These are phyloP conservation scores for Aptenodytes patagonicus DNA, from an alignment of 2,113 vertebrate species.

Conservation along the genomic window DNA sequence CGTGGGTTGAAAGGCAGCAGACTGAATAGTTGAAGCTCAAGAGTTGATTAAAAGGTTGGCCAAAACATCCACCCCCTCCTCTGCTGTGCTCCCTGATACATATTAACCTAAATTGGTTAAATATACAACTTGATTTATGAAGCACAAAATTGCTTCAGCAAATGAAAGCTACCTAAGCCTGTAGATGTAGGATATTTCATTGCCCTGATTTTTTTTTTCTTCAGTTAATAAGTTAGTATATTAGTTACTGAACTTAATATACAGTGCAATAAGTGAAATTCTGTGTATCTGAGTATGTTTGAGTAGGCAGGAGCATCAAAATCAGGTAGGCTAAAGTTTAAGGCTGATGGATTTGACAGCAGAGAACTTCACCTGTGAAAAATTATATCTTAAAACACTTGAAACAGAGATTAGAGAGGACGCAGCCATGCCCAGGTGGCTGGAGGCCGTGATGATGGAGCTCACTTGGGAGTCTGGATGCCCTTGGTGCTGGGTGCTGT, in stretches of 20 bases:
- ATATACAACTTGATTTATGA: constrained; percentile 55
- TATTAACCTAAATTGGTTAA: constrained; percentile 58
- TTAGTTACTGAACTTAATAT: background rate
- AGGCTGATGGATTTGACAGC: background rate
- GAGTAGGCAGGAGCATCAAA: background rate
- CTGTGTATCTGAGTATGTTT: background rate
- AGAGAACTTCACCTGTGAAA: background rate
- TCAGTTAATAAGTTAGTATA: constrained; percentile 8
- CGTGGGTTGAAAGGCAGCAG: background rate
- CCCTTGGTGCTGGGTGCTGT: background rate
- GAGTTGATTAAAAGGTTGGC: background rate
- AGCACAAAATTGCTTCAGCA: constrained; percentile 43
- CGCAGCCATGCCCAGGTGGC: background rate
- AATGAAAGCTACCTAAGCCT: background rate
- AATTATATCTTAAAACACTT: background rate
- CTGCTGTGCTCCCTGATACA: background rate
- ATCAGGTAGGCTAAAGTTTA: background rate
- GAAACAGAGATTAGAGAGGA: background rate
- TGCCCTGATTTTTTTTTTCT: background rate
- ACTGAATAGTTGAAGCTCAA: background rate
- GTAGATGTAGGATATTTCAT: background rate
- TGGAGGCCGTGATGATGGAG: background rate
- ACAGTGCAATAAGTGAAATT: background rate
- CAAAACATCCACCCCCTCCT: background rate
- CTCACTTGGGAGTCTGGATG: background rate